phyloP scores from a whole-genome alignment of 2,888 invertebrate species.

The Xylota sylvarum region DNA sequence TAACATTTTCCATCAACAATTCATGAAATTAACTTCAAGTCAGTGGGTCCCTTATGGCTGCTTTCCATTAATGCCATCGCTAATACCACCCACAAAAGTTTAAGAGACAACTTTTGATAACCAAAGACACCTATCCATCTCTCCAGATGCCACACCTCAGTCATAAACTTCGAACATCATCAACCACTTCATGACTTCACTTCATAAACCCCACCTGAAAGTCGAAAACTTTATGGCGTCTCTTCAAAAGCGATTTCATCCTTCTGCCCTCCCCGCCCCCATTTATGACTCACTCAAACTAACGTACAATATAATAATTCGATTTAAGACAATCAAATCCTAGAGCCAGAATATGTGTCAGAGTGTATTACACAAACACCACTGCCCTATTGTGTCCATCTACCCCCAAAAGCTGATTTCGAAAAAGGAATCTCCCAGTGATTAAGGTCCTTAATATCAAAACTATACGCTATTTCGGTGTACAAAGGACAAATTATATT shows the following conservation, averaged over 20 bases:
- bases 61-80: slow-evolving; percentile 28
- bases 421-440: slow-evolving; percentile 47
- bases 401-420: slow-evolving; percentile 37
- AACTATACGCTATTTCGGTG: slow-evolving; percentile 65
- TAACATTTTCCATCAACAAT: too few relatives aligned
- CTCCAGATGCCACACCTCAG: slow-evolving; percentile 38
- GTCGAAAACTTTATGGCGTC: slow-evolving; percentile 57
- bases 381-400: slow-evolving; percentile 34
- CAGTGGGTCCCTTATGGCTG: neutral
- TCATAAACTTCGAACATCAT: slow-evolving; percentile 43
- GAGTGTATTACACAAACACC: slow-evolving; percentile 30
- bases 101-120: slow-evolving; percentile 23
- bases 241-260: slow-evolving; percentile 40
- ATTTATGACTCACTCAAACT: slow-evolving; percentile 44
- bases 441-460: slow-evolving; percentile 73
- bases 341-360: slow-evolving; percentile 65
- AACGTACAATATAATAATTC: slow-evolving; percentile 68
- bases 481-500: slow-evolving; percentile 75
- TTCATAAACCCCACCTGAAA: slow-evolving; percentile 46
- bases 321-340: slow-evolving; percentile 73
- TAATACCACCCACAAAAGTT: slow-evolving; percentile 6
- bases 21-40: too few relatives aligned
- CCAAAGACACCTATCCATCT: slow-evolving; percentile 22
- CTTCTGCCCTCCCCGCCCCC: neutral
- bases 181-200: slow-evolving; percentile 55